Percentiles rank a stretch among this genome's conserved stretches.
Conservation (phyloP, 2,888 invertebrate species). For the Volucella inanis region DNA sequence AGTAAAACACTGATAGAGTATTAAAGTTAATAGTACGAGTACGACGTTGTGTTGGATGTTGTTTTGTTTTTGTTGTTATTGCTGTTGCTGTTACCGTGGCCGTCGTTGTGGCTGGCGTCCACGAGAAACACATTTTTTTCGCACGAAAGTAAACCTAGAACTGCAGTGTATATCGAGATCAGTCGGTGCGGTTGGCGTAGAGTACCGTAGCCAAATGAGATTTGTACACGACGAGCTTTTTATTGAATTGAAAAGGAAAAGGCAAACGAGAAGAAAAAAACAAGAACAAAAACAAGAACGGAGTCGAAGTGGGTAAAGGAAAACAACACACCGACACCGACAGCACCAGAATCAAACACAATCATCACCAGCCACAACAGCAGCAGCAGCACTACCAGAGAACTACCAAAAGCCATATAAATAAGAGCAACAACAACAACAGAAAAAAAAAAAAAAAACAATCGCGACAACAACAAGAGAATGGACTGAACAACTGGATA, state of each 20-base stretch:
- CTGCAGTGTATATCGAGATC: slow-evolving; percentile 60
- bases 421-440: too few relatives aligned
- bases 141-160: slow-evolving; percentile 60
- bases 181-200: slow-evolving; percentile 67
- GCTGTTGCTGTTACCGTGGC: slow-evolving; percentile 24
- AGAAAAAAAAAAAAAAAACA: too few relatives aligned
- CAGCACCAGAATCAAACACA: slow-evolving; percentile 36
- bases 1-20: slow-evolving; percentile 24
- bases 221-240: slow-evolving; percentile 72
- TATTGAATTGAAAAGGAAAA: slow-evolving; percentile 73
- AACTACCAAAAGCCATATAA: too few relatives aligned
- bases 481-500: slow-evolving; percentile 32
- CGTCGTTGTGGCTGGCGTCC: slow-evolving; percentile 50
- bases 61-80: not conserved
- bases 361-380: slow-evolving; percentile 1
- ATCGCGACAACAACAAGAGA: slow-evolving; percentile 12
- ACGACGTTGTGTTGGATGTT: not conserved
- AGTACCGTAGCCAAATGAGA: slow-evolving; percentile 73
- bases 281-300: not conserved
- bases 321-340: slow-evolving; percentile 42
- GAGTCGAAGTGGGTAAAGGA: slow-evolving; percentile 23
- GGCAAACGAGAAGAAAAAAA: slow-evolving; percentile 42
- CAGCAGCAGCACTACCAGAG: slow-evolving; percentile 16
- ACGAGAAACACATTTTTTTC: slow-evolving; percentile 62
- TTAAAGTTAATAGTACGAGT: slow-evolving; percentile 7